Base-by-base conservation (phyloP, 2,888 invertebrate species). In the Phyllotreta striolata region DNA sequence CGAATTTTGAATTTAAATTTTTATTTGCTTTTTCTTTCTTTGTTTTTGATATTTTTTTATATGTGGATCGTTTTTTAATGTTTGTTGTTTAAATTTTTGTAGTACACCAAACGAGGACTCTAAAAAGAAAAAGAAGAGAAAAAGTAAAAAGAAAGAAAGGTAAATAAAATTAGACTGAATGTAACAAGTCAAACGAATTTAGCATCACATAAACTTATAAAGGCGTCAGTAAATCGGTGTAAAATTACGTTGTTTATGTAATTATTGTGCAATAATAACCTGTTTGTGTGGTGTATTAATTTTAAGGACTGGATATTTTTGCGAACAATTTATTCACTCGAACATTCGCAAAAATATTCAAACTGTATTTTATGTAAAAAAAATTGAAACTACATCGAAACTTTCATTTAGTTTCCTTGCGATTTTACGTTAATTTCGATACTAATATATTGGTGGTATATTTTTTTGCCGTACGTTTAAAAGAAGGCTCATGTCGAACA, bases 71-170 rank as follows among this genome's bases (percentile, higher is more conserved):
- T 61, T 46, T 55, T 64, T 64, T 24, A 24, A 24, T 24, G 24
- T 24, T 24, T 24, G 24, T 24, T 24, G 24, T 24, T 24, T 24
- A 24, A 24, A 24, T 24, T 24, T 52, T 64, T 64, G 9, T 64
- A 92, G 92, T 76, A 85, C 88, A 47, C 89, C 91, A 56, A 87
- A 86, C 76, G 89, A 89, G 71, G 91, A 91, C 76, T 85, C 87
- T 34, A 91, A 89, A 81, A 91, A 91, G 83, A 91, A 91, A 86
- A 92, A 91, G 83, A 91, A 91, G 83, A 91, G 90, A 79, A 91
- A 91, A 81, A 90, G 88, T 81, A 87, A 87, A 77, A 90, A 90
- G 80, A 89, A 88, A 81, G 89, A 89, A 72, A 89, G 88, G 90
- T 90, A 84, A 84, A 86, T 85, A 62, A 52, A 62, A 57, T 49